Conservation (phyloP, 2,797 vertebrate species). For the Centroberyx gerrardi region DNA sequence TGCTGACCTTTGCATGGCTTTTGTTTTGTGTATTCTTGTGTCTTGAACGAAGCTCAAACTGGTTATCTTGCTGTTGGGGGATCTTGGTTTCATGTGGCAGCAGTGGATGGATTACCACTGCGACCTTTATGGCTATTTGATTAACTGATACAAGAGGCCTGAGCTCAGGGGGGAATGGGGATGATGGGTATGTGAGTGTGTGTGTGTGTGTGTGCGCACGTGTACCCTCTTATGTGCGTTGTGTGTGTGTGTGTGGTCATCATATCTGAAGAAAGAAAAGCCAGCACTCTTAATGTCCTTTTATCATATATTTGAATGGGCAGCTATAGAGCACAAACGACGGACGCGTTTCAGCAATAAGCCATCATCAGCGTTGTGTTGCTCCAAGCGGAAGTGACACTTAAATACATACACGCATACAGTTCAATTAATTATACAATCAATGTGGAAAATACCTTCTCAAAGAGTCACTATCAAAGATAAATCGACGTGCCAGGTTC, state of each 20-base stretch:
- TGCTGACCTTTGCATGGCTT: slow-evolving; percentile 50
- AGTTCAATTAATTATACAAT: no score
- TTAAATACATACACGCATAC: no score
- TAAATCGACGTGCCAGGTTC: no score
- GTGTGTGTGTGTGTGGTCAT: slow-evolving; percentile 5
- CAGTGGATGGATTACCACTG: slow-evolving; percentile 75
- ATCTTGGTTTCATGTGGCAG: slow-evolving; percentile 80
- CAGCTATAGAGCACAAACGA: no score
- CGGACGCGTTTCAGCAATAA: no score
- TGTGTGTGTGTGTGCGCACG: slow-evolving; percentile 7
- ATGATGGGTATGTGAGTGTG: slow-evolving; percentile 24
- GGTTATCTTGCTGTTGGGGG: slow-evolving; percentile 76
- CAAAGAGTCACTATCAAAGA: no score
- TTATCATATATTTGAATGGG: no score
- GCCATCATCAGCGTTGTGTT: no score
- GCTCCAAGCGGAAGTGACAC: no score
- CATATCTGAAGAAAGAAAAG: no score
- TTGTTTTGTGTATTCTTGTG: slow-evolving; percentile 58
- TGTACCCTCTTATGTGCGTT: background rate
- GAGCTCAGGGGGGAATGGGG: slow-evolving; percentile 19
- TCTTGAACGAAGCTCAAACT: slow-evolving; percentile 64
- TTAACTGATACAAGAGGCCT: slow-evolving; percentile 60
- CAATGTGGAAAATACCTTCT: no score
- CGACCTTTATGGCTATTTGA: slow-evolving; percentile 79
- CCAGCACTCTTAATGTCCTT: no score